Evolutionary conservation across 2,113 vertebrate genomes (phyloP), one percentile per base, ranked within the genome.

Genomic region (Corythaixoides concolor): DNA sequence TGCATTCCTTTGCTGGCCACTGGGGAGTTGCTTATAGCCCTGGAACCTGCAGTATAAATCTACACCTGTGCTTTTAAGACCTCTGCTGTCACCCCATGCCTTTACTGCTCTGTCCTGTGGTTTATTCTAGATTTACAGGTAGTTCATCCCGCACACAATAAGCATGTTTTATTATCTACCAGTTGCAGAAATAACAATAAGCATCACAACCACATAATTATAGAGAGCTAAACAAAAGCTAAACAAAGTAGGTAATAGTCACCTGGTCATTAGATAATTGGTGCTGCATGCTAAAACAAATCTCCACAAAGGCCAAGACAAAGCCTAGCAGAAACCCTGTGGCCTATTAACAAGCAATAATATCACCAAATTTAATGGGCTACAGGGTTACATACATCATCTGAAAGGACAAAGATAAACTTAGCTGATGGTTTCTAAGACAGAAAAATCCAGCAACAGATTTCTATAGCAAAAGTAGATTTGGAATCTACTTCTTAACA

Each of bases 401-500:
- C 30, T 76, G 39, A 67, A 79, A 76, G 30, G 43, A 75, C 21
- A 75, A 89, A 89, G 45, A 59, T 76, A 76, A 86, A 77, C 18
- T 66, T 85, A 77, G 35, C 53, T 74, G 45, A 9, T 90, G 20
- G 41, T 77, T 88, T 93, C 53, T 74, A 93, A 39, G 68, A 45
- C 13, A 78, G 33, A 74, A 95, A 84, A 67, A 62, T 2, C 52
- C 39, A 53, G 35, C 2, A 1, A 53, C 56, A 82, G 32, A 67
- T 78, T 95, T 91, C 81, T 89, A 32, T 10, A 76, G 66, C 28
- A 86, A 45, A 89, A 62, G 41, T 58, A 66, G 11, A 45, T 80
- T 64, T 92, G 55, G 35, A 90, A 69, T 49, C 67, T 73, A 88
- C 70, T 39, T 86, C 68, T 56, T 75, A 92, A 83, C 20, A 66